Conservation (phyloP, 2,113 vertebrate species). For the Pedetes capensis region DNA sequence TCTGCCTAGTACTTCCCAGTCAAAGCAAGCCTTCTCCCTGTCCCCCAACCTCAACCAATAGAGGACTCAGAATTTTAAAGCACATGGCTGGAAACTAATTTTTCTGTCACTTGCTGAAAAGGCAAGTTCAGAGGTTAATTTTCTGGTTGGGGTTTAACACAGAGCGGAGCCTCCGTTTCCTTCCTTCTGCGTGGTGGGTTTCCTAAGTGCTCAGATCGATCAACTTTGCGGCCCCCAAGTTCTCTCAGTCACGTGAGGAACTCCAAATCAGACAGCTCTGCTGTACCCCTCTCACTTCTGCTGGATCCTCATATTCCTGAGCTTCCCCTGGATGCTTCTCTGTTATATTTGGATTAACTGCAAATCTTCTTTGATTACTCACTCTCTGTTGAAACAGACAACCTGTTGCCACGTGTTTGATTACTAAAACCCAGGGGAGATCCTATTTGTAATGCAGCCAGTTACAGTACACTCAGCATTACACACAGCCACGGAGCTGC, state of each 20-base stretch:
- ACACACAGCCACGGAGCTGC: constrained; percentile 65
- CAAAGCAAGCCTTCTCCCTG: background rate
- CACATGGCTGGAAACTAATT: background rate
- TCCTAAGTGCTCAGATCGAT: background rate
- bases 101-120: background rate
- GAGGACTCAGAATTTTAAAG: background rate
- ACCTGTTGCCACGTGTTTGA: constrained; percentile 76
- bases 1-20: too few species aligned
- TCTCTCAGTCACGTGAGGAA: background rate
- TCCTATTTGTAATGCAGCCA: constrained; percentile 57
- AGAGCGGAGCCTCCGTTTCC: background rate
- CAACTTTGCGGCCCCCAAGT: background rate
- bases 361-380: constrained; percentile 64
- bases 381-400: constrained; percentile 75
- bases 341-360: constrained; percentile 59
- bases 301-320: constrained; percentile 23
- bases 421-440: constrained; percentile 71
- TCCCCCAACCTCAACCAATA: background rate
- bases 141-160: background rate
- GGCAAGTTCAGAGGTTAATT: background rate
- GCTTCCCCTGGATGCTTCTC: constrained; percentile 20
- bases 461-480: constrained; percentile 26
- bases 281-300: background rate
- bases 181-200: background rate
- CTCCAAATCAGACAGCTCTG: background rate